Conservation (phyloP, 2,797 vertebrate genomes). For the Hozukius guyotensis region DNA sequence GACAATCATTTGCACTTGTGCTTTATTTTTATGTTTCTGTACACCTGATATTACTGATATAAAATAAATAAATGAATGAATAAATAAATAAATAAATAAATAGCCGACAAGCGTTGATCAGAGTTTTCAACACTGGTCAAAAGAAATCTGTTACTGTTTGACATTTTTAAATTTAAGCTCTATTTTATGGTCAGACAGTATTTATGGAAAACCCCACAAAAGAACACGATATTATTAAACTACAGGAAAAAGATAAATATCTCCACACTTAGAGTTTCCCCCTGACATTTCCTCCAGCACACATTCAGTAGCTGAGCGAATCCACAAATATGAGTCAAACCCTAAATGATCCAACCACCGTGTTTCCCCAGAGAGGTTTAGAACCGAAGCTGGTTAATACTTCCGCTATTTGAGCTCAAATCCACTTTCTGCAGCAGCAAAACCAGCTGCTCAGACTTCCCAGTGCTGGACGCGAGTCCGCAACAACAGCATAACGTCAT, state of each 20-base stretch:
- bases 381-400: slow-evolving; percentile 5
- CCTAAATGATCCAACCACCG: neutral
- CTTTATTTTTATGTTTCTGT: no score
- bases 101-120: neutral
- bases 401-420: neutral
- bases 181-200: neutral
- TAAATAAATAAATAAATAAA: neutral
- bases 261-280: neutral
- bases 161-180: neutral
- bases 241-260: neutral
- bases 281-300: neutral
- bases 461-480: neutral
- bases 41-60: no score
- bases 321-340: slow-evolving; percentile 16
- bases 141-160: neutral
- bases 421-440: slow-evolving; percentile 19
- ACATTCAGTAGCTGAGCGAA: slow-evolving; percentile 24
- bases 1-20: no score
- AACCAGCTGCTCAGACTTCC: slow-evolving; percentile 40
- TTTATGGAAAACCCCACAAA: neutral
- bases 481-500: slow-evolving; percentile 11
- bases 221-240: neutral
- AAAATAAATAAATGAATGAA: neutral
- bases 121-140: neutral
- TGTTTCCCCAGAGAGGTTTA: slow-evolving; percentile 10